Base-by-base conservation (phyloP, 2,797 vertebrate species). In the Danio choprae region DNA sequence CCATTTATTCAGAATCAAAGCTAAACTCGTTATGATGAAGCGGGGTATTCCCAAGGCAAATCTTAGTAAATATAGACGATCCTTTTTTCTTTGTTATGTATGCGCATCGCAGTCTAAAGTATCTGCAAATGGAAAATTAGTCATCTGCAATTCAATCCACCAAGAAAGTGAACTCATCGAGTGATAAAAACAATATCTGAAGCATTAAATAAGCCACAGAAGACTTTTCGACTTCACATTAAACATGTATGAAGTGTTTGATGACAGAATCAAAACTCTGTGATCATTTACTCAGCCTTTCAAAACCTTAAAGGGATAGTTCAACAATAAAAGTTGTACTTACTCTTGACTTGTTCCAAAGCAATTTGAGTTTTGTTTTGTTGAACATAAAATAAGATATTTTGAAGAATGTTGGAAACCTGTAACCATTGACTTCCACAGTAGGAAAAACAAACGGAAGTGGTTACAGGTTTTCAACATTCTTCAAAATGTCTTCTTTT, bases 1-100 rank as follows among this genome's bases (percentile, higher is more conserved):
- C 55, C 60, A 68, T 70, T 79, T 73, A 77, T 51, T 81, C 63
- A 20, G 41, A 82, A 80, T 82, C 81, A 81, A 81, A 83, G 41
- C 65, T 74, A 55, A 74, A 70, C 51, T 76, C 55, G 81, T 83
- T 73, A 46, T 20, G 59, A 80, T 15, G 55, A 56, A 73, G 44
- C 40, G n/a, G 64, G 63, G 40, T 76, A 82, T 64, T 84, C 74
- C 75, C 81, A 79, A 48, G 71, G 63, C 36, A 68, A 38, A 80
- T 65, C 18, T 43, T 55, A 68, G 50, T 62, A 79, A 48, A 74
- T 18, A 83, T 20, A 78, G 46, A 62, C 7, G 13, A 22, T 41
- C 50, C 41, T 44, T 78, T 70, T n/a, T 65, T 65, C 18, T 74
- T 68, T 77, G 29, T 67, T 75, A 72, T 16, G 70, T 22, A 77